A percentile compares a stretch with the other conserved stretches of the same genome.
Evolutionary conservation across 2,888 invertebrate species (phyloP).

Genomic region (Melieria picta): DNA sequence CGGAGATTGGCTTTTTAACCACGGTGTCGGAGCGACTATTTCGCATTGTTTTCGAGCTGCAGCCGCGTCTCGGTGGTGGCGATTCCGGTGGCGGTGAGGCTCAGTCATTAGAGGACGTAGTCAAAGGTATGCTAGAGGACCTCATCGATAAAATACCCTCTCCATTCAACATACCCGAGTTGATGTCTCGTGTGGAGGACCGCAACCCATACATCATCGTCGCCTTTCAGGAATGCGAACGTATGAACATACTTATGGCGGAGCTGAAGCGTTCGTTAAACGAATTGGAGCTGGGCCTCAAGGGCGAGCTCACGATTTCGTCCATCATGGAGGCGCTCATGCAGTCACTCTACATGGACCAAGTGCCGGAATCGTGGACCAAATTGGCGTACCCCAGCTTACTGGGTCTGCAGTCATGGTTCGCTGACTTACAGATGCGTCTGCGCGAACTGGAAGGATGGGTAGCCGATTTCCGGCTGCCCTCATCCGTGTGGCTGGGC

Average conservation of each 20-base stretch:
- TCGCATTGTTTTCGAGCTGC: slow-evolving; percentile 86
- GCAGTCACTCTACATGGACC: slow-evolving; percentile 87
- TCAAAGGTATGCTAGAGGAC: slow-evolving; percentile 81
- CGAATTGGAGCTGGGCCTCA: slow-evolving; percentile 88
- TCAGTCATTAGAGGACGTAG: slow-evolving; percentile 79
- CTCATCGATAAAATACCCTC: slow-evolving; percentile 89
- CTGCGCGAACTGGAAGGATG: slow-evolving; percentile 86
- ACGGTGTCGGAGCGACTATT: slow-evolving; percentile 87
- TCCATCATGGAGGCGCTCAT: slow-evolving; percentile 90
- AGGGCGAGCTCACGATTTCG: slow-evolving; percentile 94
- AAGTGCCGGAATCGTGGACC: slow-evolving; percentile 88
- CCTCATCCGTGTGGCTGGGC: slow-evolving; percentile 89
- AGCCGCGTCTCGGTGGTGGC: slow-evolving; percentile 83
- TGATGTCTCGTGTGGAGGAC: slow-evolving; percentile 88
- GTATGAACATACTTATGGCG: slow-evolving; percentile 88
- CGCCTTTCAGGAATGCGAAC: slow-evolving; percentile 91
- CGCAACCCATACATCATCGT: slow-evolving; percentile 92
- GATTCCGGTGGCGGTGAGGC: slow-evolving; percentile 70
- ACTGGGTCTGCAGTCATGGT: slow-evolving; percentile 85
- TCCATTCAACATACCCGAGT: slow-evolving; percentile 85
- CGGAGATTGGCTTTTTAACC: slow-evolving; percentile 93
- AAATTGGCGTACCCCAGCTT: slow-evolving; percentile 89
- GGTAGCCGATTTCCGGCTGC: slow-evolving; percentile 89
- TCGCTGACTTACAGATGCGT: slow-evolving; percentile 83
- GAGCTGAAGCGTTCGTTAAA: slow-evolving; percentile 84